A percentile compares a stretch with the other conserved stretches of the same genome.
These are phyloP conservation scores for Toxonevra muliebris DNA, from an alignment of 2,888 invertebrate species.

Conservation along the genomic window DNA sequence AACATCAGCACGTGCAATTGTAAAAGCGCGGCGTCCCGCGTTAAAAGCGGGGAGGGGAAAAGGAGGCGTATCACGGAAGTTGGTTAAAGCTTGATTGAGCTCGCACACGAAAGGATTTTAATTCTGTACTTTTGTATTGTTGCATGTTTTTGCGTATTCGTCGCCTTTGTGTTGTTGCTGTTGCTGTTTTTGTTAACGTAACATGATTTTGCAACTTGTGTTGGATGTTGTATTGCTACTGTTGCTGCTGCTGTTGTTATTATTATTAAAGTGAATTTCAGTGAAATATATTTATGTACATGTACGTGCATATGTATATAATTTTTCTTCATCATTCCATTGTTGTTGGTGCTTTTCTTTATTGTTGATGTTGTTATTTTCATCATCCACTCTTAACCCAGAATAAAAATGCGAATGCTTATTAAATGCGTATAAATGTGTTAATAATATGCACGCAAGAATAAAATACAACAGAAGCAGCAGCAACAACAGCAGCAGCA, in stretches of 20 bases:
- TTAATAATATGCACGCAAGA: conserved; percentile 7
- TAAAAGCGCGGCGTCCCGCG: neutral
- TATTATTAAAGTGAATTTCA: too few species aligned
- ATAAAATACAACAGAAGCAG: neutral
- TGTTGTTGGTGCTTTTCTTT: neutral
- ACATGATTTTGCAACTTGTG: neutral
- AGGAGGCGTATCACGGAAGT: conserved; percentile 20
- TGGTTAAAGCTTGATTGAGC: conserved; percentile 29
- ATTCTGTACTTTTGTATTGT: conserved; percentile 13
- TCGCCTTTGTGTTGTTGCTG: neutral
- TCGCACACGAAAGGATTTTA: conserved; percentile 22
- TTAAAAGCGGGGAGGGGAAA: conserved; percentile 14
- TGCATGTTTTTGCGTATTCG: conserved; percentile 1
- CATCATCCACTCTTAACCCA: too few species aligned
- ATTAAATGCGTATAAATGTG: conserved; percentile 30
- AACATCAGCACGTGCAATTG: neutral
- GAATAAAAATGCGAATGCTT: conserved; percentile 19
- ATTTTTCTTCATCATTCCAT: neutral
- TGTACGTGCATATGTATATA: neutral
- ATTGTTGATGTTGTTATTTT: too few species aligned
- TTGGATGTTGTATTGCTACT: conserved; percentile 1
- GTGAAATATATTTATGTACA: too few species aligned
- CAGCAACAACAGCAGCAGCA: conserved; percentile 8
- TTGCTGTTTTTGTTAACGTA: neutral
- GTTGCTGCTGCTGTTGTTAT: neutral